Evolutionary conservation across 1,140 invertebrate genomes (phyloP), one percentile per base, ranked within the genome.

Genomic region (Temnothorax curvispinosus): DNA sequence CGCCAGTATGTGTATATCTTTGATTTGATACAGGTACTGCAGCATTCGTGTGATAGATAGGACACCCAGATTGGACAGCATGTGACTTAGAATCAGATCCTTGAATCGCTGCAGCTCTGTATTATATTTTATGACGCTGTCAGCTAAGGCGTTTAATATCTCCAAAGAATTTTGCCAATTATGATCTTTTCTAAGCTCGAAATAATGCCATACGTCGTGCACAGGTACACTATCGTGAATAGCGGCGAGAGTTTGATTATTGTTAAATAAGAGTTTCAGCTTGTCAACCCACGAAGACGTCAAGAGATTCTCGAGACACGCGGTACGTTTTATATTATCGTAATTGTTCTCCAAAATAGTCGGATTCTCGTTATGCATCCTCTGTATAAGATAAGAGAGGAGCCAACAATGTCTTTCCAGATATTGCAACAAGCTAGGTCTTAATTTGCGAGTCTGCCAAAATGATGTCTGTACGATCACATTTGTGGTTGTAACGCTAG

Each of bases 381-480:
- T 95, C 81, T 95, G 94, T 27, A 96, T 89, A 4, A 97, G 92
- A 87, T 96, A 96, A 2, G 96, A 96, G 32, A 97, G 85, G 1
- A 97, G 72, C 95, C 95, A 96, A 88, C 96, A 96, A 72, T 96
- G 95, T 52, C 95, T 94, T 71, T 95, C 94, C 6, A 97, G 94
- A 77, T 97, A 97, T 72, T 95, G 95, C 38, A 97, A 92, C 8
- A 96, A 82, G 21, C 82, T 93, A n/a, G 93, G 47, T 78, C 91
- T 90, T 54, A 94, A 82, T n/a, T 56, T 76, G 64, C 86, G 76
- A 44, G 92, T 72, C 87, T 90, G 81, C 93, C 92, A 91, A 32
- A 92, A 1, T 35, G 44, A 64, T 21, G 50, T 27, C 50, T 56
- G 56, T 52, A 11, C 60, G 1, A 7, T 27, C 27, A 27, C 15